A percentile compares a stretch with the other conserved stretches of the same genome.
Evolutionary conservation across 1,140 invertebrate species (phyloP).

Genomic region (Camponotus pennsylvanicus): DNA sequence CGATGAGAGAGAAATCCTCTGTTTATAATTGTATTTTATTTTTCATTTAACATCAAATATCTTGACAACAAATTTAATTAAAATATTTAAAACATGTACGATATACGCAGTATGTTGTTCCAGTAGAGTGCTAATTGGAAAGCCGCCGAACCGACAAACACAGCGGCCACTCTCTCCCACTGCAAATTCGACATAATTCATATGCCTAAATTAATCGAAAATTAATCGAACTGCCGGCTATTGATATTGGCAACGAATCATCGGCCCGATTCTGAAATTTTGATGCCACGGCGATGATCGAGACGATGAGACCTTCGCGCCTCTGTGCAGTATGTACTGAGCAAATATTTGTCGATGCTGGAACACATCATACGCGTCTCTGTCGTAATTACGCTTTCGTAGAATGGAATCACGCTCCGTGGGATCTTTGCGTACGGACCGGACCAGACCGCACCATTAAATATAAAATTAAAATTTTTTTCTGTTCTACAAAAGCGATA

Average conservation of each 20-base stretch:
- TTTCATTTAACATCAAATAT: conserved; percentile 3
- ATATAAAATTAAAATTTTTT: conserved; percentile 3
- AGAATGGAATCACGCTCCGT: conserved; percentile 15
- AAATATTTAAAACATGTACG: not conserved
- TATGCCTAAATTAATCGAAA: conserved; percentile 16
- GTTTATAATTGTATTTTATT: not conserved
- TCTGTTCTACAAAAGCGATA: not conserved
- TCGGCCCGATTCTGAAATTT: conserved; percentile 55
- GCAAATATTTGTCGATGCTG: conserved; percentile 51
- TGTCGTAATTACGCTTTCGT: conserved; percentile 8
- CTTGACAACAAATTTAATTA: not conserved
- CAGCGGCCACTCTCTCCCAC: not conserved
- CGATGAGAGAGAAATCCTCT: not conserved
- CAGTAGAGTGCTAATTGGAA: conserved; percentile 35
- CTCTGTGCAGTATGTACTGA: not conserved
- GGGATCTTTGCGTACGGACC: conserved; percentile 4
- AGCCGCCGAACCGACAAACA: conserved; percentile 17
- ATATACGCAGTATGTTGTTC: not conserved
- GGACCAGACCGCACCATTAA: not conserved
- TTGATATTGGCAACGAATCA: conserved; percentile 65
- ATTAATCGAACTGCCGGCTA: conserved; percentile 62
- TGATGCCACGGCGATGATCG: not conserved
- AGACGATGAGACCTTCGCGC: conserved; percentile 7
- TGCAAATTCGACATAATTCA: conserved; percentile 58
- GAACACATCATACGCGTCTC: not conserved